Base-by-base conservation (phyloP, 2,113 vertebrate species). In the Phycodurus eques region DNA sequence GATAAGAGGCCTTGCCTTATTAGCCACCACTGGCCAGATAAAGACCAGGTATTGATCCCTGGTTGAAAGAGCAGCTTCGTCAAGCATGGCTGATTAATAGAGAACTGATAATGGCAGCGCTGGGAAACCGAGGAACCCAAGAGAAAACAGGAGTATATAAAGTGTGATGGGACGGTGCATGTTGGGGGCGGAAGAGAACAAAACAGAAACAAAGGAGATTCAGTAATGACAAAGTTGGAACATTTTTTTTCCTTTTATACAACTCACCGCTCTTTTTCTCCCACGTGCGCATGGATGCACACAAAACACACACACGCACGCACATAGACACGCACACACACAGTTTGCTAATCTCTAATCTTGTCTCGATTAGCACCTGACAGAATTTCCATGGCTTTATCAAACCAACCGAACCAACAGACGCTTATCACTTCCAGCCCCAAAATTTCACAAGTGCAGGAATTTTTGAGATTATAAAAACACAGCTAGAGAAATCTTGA, bases 341-440 rank as follows among this genome's bases (percentile, higher is more conserved):
- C 71, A 71, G 54, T 63, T 39, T 74, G 78, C 77, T 91, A 90
- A 93, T 93, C 92, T 93, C 86, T 91, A 92, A 93, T 93, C 92
- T 92, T 71, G 86, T 91, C 88, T 90, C 89, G 93, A 93, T 93
- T 93, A 93, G 90, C 93, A 93, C 92, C 92, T 94, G 93, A 93
- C 92, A 92, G 87, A 92, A 91, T 94, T 93, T 92, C 93, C 93
- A 93, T 89, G 92, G 88, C 76, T 93, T 93, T 93, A 92, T 93
- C 92, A 92, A 88, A 88, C 85, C 81, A 68, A 91, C 86, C 90
- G 86, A 92, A 91, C 87, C 88, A 89, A 85, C 90, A 87, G 84
- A 87, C 87, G 76, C 91, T 92, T 93, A 93, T 92, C 91, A 82
- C 74, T 74, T 71, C 68, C 80, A 85, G 87, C 83, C 88, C 87